Percentiles rank a stretch among this genome's conserved stretches.
These are phyloP conservation scores for Acronicta aceris DNA, from an alignment of 2,888 invertebrate species.

Conservation along the genomic window DNA sequence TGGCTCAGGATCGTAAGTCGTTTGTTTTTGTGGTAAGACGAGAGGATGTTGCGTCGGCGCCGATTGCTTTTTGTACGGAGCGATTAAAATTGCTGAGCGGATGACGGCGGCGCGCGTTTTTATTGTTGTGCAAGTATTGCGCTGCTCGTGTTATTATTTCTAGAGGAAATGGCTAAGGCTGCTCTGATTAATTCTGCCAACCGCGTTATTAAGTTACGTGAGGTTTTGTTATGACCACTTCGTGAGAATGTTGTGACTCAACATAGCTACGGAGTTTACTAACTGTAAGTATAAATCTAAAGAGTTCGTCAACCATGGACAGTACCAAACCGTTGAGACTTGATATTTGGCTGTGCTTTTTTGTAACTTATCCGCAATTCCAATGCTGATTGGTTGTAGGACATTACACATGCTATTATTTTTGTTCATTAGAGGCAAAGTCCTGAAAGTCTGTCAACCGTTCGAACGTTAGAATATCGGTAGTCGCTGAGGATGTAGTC, in stretches of 20 bases:
- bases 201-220: constrained; percentile 34
- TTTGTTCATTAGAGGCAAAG: no score
- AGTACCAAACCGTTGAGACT: no score
- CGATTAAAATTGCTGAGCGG: constrained; percentile 53
- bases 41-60: constrained; percentile 56
- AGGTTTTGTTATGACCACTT: constrained; percentile 9
- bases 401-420: no score
- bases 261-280: not conserved
- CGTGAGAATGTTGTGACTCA: not conserved
- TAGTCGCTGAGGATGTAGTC: no score
- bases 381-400: no score
- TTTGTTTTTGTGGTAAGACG: constrained; percentile 56
- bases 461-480: no score
- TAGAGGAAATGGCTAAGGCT: constrained; percentile 44
- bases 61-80: constrained; percentile 47
- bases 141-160: constrained; percentile 41
- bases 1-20: constrained; percentile 51
- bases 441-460: no score
- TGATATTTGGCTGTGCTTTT: no score
- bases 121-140: constrained; percentile 43
- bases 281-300: not conserved
- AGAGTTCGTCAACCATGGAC: not conserved
- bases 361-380: no score
- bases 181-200: constrained; percentile 35
- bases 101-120: constrained; percentile 34